Conservation (phyloP, 2,888 invertebrate genomes). For the Glyphotaelius pellucidus region DNA sequence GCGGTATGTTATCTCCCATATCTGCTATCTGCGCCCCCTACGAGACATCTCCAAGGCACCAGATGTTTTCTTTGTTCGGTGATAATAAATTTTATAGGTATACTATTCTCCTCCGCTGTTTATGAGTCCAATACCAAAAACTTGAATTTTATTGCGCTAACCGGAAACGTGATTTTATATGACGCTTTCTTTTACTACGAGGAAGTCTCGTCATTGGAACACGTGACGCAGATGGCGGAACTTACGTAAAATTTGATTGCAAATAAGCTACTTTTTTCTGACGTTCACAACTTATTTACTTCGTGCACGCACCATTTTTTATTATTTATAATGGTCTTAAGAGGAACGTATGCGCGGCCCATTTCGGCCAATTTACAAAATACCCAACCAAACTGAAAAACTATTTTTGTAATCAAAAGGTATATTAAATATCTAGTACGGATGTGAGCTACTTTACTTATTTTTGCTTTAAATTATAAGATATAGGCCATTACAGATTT, state of each 20-base stretch:
- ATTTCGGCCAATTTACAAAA: no score
- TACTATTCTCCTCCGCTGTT: conserved; percentile 64
- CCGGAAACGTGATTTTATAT: conserved; percentile 65
- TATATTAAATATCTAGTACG: no score
- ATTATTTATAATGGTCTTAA: not conserved
- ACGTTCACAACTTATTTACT: not conserved
- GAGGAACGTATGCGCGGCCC: no score
- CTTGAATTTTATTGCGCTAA: conserved; percentile 65
- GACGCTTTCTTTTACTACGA: conserved; percentile 52
- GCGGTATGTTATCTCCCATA: conserved; percentile 54
- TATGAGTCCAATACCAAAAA: conserved; percentile 65
- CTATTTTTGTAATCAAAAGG: no score
- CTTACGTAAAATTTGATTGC: conserved; percentile 53
- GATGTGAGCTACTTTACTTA: no score
- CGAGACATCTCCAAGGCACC: conserved; percentile 61
- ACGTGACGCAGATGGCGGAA: conserved; percentile 52
- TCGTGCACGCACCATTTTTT: not conserved
- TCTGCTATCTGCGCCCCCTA: conserved; percentile 40
- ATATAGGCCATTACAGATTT: no score
- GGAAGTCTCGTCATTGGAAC: conserved; percentile 50
- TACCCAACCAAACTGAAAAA: no score
- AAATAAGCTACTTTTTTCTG: conserved; percentile 27
- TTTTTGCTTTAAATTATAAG: no score
- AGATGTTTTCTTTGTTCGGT: conserved; percentile 65
- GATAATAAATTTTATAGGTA: conserved; percentile 66